These are phyloP conservation scores for Varanus komodoensis DNA, from an alignment of 2,113 vertebrate species.

Conservation along the genomic window DNA sequence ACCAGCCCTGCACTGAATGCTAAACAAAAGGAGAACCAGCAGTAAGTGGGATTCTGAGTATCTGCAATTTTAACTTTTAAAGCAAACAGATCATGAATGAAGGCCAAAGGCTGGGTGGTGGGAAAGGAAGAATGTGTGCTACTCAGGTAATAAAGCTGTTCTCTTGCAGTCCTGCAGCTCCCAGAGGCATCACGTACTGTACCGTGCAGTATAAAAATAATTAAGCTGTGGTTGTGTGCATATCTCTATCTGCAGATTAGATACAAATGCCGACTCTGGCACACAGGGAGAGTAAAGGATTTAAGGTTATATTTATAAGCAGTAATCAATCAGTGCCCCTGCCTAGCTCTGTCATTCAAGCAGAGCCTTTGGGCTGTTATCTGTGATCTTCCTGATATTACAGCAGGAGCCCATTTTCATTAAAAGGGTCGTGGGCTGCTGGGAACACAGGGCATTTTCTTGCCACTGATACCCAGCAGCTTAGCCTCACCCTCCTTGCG, in stretches of 20 bases:
- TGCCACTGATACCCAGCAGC: neutral
- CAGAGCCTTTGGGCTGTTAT: neutral
- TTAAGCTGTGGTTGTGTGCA: neutral
- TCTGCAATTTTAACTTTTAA: neutral
- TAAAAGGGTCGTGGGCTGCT: neutral
- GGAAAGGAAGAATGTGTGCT: neutral
- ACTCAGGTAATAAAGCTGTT: neutral
- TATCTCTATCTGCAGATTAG: neutral
- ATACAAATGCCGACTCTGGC: neutral
- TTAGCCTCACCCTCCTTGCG: neutral
- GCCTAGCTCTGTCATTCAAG: neutral
- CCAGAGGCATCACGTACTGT: neutral
- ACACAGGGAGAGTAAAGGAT: neutral
- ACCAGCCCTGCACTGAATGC: neutral
- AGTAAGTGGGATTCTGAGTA: neutral
- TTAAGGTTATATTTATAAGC: neutral
- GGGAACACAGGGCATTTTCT: neutral
- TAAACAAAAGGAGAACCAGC: neutral
- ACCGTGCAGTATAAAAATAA: neutral
- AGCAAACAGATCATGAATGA: neutral
- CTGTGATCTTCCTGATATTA: neutral
- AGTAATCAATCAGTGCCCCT: neutral
- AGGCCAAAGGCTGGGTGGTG: neutral
- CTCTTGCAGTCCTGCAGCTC: neutral
- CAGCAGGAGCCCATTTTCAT: neutral